Evolutionary conservation across 1,140 invertebrate species (phyloP).

Genomic region (Marisa cornuarietis): DNA sequence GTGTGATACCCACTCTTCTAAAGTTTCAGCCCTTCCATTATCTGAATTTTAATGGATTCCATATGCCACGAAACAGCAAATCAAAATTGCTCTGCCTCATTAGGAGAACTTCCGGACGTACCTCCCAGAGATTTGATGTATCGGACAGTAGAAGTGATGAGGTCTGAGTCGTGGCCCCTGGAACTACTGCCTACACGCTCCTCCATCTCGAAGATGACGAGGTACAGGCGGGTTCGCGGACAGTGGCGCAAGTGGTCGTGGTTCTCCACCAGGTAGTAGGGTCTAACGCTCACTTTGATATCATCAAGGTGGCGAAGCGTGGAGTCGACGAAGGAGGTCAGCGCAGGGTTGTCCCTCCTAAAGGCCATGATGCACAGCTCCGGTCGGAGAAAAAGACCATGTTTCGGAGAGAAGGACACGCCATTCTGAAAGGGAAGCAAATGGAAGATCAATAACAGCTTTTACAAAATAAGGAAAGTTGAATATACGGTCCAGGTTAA

Average conservation of each 20-base stretch:
- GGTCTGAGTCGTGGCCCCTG: conserved; percentile 22
- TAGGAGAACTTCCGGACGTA: conserved; percentile 6
- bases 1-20: too few relatives aligned
- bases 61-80: too few relatives aligned
- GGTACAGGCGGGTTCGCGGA: conserved; percentile 44
- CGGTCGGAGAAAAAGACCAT: conserved; percentile 38
- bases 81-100: too few relatives aligned
- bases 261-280: conserved; percentile 42
- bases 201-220: conserved; percentile 45
- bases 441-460: not conserved
- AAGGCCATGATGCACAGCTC: conserved; percentile 49
- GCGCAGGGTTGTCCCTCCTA: conserved; percentile 38
- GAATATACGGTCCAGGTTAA: too few relatives aligned
- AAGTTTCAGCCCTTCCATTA: too few relatives aligned
- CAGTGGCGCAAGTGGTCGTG: conserved; percentile 40
- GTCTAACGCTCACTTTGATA: conserved; percentile 33
- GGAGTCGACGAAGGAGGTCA: conserved; percentile 35
- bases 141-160: conserved; percentile 40
- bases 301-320: conserved; percentile 42
- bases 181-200: conserved; percentile 26
- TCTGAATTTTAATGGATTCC: too few relatives aligned
- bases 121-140: conserved; percentile 44
- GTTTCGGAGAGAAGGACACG: conserved; percentile 38
- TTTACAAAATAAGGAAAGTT: not conserved
- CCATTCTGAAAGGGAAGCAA: conserved; percentile 33